Conservation (phyloP, 2,888 invertebrate species). For the Agrochola litura region DNA sequence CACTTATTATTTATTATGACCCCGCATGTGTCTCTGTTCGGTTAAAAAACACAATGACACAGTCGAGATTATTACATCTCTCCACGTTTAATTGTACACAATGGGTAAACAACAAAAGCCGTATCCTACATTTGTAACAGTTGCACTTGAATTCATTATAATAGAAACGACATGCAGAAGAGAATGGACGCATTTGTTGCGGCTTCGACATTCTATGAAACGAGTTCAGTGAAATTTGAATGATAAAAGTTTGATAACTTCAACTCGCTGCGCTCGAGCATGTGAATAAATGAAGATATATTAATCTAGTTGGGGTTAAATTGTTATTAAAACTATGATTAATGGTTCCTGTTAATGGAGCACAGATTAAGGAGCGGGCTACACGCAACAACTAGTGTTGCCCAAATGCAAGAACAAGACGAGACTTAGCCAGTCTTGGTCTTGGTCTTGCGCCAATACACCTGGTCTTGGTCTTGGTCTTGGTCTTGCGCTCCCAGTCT, state of each 20-base stretch:
- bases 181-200: conserved; percentile 82
- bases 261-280: conserved; percentile 73
- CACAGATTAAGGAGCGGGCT: conserved; percentile 88
- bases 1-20: conserved; percentile 86
- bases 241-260: conserved; percentile 85
- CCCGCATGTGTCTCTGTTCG: conserved; percentile 86
- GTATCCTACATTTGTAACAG: conserved; percentile 84
- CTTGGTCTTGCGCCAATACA: too few species aligned
- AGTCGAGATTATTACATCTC: conserved; percentile 89
- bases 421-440: too few species aligned
- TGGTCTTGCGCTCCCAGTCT: too few species aligned
- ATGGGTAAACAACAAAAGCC: conserved; percentile 87
- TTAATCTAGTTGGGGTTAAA: conserved; percentile 90
- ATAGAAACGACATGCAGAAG: conserved; percentile 67
- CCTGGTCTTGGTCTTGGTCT: too few species aligned
- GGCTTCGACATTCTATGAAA: conserved; percentile 82
- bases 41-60: conserved; percentile 87
- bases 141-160: conserved; percentile 84
- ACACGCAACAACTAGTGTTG: conserved; percentile 84
- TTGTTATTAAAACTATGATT: conserved; percentile 91
- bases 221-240: conserved; percentile 83
- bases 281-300: conserved; percentile 89
- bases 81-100: conserved; percentile 89
- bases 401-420: too few species aligned
- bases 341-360: conserved; percentile 88